These are phyloP conservation scores for Pocillopora meandrina DNA, from an alignment of 92 coral and sea anemone species.

Conservation along the genomic window DNA sequence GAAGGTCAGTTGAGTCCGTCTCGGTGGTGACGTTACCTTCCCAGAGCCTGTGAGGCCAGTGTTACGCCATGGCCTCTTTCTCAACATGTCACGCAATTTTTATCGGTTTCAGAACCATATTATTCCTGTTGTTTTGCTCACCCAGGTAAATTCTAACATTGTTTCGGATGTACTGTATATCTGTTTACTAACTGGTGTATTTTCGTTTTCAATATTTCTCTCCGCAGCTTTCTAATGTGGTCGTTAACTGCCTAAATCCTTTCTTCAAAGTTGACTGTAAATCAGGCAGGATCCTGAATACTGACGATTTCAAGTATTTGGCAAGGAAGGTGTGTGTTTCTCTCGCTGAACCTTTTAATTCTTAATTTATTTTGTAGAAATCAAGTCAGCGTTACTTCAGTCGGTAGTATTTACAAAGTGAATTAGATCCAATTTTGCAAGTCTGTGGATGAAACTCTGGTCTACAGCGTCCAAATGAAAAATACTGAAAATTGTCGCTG, in stretches of 20 bases:
- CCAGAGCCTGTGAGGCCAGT: too few relatives aligned
- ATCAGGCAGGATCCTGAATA: conserved; percentile 78
- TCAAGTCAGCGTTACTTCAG: too few relatives aligned
- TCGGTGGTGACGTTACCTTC: too few relatives aligned
- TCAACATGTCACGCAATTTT: not conserved
- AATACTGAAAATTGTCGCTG: too few relatives aligned
- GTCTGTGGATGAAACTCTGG: not conserved
- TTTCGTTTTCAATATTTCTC: not conserved
- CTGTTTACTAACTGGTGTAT: too few relatives aligned
- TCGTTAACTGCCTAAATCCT: conserved; percentile 95
- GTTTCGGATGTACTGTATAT: too few relatives aligned
- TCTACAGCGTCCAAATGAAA: not conserved
- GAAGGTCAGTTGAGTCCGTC: conserved; percentile 59
- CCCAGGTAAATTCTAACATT: too few relatives aligned
- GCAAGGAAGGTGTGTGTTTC: conserved; percentile 82
- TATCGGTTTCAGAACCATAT: not conserved
- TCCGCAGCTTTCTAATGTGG: conserved; percentile 88
- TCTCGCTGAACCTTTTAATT: not conserved
- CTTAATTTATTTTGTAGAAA: too few relatives aligned
- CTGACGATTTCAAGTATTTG: conserved; percentile 90
- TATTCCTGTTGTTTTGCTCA: not conserved
- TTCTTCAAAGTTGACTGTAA: conserved; percentile 95
- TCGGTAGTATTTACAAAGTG: not conserved
- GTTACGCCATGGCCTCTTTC: too few relatives aligned
- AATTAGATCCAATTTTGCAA: too few relatives aligned